These are phyloP conservation scores for Xestia xanthographa DNA, from an alignment of 2,888 invertebrate species.

Conservation along the genomic window DNA sequence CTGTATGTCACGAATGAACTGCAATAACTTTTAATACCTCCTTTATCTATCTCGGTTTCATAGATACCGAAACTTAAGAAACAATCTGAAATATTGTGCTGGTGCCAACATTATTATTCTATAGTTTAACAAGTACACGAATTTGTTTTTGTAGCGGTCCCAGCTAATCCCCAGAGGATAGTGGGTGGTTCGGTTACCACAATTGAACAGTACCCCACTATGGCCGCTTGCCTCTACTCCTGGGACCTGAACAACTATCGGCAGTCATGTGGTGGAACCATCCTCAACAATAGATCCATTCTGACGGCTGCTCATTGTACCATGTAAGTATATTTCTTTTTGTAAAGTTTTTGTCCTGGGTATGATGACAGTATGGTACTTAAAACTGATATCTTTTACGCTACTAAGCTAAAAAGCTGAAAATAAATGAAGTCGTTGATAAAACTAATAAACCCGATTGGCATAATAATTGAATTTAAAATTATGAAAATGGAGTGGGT, in stretches of 20 bases:
- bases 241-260: constrained; percentile 38
- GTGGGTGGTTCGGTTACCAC: constrained; percentile 71
- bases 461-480: too few relatives aligned
- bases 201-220: constrained; percentile 67
- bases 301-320: constrained; percentile 76
- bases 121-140: not conserved
- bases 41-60: not conserved
- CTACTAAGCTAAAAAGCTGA: too few relatives aligned
- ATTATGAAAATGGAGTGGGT: too few relatives aligned
- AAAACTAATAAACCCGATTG: too few relatives aligned
- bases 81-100: not conserved
- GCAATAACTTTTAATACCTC: not conserved
- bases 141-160: constrained; percentile 57
- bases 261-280: constrained; percentile 69
- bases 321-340: constrained; percentile 57
- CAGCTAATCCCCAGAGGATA: constrained; percentile 66
- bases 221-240: constrained; percentile 61
- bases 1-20: not conserved
- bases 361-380: not conserved
- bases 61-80: not conserved
- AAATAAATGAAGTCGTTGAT: too few relatives aligned
- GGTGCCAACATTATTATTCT: not conserved
- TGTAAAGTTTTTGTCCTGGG: not conserved
- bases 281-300: constrained; percentile 72
- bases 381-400: too few relatives aligned